These are phyloP conservation scores for Danaus melanippus DNA, from an alignment of 1,140 invertebrate genomes.

Conservation along the genomic window DNA sequence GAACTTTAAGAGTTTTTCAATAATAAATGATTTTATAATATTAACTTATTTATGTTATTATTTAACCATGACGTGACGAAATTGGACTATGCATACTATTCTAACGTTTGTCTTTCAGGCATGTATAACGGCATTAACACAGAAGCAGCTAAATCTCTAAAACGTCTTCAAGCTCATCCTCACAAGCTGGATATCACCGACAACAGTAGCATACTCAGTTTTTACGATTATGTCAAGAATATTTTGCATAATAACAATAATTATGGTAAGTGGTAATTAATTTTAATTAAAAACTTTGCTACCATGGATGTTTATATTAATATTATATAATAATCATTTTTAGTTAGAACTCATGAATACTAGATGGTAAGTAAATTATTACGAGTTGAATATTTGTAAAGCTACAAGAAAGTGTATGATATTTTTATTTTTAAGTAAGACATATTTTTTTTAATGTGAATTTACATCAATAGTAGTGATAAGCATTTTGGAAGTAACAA, in stretches of 20 bases:
- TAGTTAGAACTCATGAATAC: neutral
- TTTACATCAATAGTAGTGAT: too few species aligned
- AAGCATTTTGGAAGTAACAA: too few species aligned
- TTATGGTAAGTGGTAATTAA: constrained; percentile 64
- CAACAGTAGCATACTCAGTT: constrained; percentile 71
- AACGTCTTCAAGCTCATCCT: constrained; percentile 48
- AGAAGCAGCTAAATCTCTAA: constrained; percentile 48
- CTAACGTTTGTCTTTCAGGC: constrained; percentile 40
- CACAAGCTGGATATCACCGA: constrained; percentile 79
- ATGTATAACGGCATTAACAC: constrained; percentile 74
- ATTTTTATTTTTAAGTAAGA: too few species aligned
- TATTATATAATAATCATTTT: neutral
- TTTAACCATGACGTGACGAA: too few species aligned
- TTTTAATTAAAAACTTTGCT: constrained; percentile 1
- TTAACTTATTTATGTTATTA: too few species aligned
- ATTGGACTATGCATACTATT: too few species aligned
- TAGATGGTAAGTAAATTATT: constrained; percentile 1
- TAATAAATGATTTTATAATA: too few species aligned
- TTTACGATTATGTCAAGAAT: constrained; percentile 53
- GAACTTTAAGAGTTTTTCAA: too few species aligned
- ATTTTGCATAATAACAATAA: constrained; percentile 59
- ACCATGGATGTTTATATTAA: too few species aligned
- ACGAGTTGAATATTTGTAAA: constrained; percentile 6
- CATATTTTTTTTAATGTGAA: too few species aligned
- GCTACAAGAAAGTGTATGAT: too few species aligned